These are phyloP conservation scores for Chiridota heheva DNA, from an alignment of 35 echinoderm and acorn worm genomes.

Conservation along the genomic window DNA sequence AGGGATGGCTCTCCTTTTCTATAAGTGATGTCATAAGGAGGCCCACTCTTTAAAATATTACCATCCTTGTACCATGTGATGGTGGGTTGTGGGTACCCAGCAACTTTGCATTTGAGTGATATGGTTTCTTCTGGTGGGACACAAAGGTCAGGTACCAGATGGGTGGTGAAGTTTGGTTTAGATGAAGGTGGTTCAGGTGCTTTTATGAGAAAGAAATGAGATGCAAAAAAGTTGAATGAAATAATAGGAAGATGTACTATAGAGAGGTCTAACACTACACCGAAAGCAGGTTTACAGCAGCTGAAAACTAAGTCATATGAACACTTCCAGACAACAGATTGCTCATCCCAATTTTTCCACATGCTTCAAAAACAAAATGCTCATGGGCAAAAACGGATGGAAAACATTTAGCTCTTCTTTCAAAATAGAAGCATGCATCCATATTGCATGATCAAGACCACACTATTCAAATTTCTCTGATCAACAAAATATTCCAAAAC, in stretches of 20 bases:
- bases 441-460: background rate
- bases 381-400: background rate
- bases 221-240: too few relatives aligned
- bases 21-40: slow-evolving; percentile 51
- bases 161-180: slow-evolving; percentile 39
- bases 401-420: too few relatives aligned
- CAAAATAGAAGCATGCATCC: background rate
- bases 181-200: slow-evolving; percentile 45
- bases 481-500: background rate
- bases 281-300: too few relatives aligned
- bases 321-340: background rate
- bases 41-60: slow-evolving; percentile 43
- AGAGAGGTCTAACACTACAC: too few relatives aligned
- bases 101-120: slow-evolving; percentile 49
- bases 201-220: background rate
- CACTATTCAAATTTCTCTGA: background rate
- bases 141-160: slow-evolving; percentile 25
- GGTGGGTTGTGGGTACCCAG: slow-evolving; percentile 50
- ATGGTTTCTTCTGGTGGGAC: slow-evolving; percentile 52
- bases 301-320: too few relatives aligned
- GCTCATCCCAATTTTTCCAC: slow-evolving; percentile 46
- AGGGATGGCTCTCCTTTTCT: slow-evolving; percentile 52
- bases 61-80: slow-evolving; percentile 82
- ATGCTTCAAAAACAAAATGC: slow-evolving; percentile 40
- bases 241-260: too few relatives aligned